A percentile compares a stretch with the other conserved stretches of the same genome.
Evolutionary conservation across 2,113 vertebrate species (phyloP).

Genomic region (Rhinopomastus cyanomelas): DNA sequence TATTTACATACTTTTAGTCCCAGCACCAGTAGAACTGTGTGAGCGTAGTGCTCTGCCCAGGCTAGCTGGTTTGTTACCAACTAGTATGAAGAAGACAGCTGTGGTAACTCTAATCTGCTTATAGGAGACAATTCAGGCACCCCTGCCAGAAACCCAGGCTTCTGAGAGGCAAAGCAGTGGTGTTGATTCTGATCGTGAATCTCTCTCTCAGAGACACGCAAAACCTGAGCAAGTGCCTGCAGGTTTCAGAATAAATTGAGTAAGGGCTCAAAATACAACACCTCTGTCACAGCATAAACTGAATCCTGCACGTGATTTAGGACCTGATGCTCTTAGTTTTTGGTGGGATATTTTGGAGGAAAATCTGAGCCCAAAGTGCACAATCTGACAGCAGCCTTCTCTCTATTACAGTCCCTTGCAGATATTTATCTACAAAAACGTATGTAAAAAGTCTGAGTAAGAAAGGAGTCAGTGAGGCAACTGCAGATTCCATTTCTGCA

Average conservation of each 20-base stretch:
- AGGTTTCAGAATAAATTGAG: background rate
- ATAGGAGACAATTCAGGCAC: slow-evolving; percentile 5
- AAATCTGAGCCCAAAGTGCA: background rate
- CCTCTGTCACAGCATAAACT: background rate
- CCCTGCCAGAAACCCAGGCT: background rate
- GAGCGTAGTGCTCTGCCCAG: background rate
- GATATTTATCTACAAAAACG: slow-evolving; percentile 9
- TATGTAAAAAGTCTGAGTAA: background rate
- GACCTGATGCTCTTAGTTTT: background rate
- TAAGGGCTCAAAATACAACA: background rate
- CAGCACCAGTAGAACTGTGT: background rate
- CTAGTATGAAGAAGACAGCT: background rate
- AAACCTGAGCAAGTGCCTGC: background rate
- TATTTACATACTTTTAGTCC: slow-evolving; percentile 9
- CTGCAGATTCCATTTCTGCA: slow-evolving; percentile 9
- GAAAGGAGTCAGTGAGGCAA: slow-evolving; percentile 3
- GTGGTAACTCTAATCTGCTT: background rate
- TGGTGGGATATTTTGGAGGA: background rate
- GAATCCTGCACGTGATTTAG: background rate
- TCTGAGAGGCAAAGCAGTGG: background rate
- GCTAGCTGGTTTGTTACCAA: background rate
- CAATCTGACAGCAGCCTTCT: background rate
- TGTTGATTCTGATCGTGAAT: background rate
- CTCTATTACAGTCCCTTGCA: background rate
- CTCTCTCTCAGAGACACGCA: background rate